Evolutionary conservation across 2,888 invertebrate genomes (phyloP), one percentile per base, ranked within the genome.

Genomic region (Abscondita cerata): DNA sequence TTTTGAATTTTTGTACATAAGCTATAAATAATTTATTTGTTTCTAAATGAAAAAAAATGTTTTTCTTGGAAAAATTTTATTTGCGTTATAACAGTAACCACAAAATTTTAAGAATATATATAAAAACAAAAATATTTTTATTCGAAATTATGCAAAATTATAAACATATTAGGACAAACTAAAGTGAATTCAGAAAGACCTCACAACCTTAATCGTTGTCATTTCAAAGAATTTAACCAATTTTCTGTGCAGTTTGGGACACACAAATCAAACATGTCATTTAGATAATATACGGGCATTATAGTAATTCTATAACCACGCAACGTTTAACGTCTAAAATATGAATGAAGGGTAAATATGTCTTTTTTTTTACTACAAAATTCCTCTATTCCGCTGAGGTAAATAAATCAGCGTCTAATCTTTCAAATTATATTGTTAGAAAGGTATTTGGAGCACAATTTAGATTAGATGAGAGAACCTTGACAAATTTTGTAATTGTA

Each of bases 261-360:
- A 41, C 20, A 13, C 33, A 25, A 40, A 51, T 25, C 44, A 55
- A 60, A 60, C 60, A 52, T 60, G 16, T 55, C 46, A 60, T 61
- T 61, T 55, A 46, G 55, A 54, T 61, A 61, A 61, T 61, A 53
- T 51, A 36, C 15, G 12, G 5, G 40, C 51, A 61, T 61, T 61
- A 61, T 46, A 55, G 25, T 59, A 59, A 59, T 59, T 48, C 9
- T 25, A 13, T 48, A 44, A 44, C 11, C 44, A 44, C 16, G 44
- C 44, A 44, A 40, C 40, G 40, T 15, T 40, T 40, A 40, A 5
- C 2, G 6, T 40, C 4, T 40, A 40, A 40, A 40, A 40, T 25
- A 25, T 25, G 25, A 25, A 25, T 25, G 25, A 25, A 25, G 25
- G 25, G 6, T 25, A 25, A 40, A 40, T 12, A 6, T 40, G 12